Conservation (phyloP, 2,113 vertebrate genomes). For the Craseonycteris thonglongyai region DNA sequence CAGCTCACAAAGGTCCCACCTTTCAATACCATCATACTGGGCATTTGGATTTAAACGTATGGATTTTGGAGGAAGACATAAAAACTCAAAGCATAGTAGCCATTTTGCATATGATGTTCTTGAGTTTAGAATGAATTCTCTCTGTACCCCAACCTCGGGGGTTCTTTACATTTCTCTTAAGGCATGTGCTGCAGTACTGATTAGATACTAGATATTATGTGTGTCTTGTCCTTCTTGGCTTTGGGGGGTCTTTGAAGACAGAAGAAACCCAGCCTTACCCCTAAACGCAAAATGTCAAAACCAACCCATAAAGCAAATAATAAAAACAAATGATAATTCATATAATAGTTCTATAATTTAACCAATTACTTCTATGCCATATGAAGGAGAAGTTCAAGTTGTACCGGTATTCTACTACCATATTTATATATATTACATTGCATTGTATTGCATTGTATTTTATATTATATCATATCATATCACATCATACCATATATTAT, state of each 20-base stretch:
- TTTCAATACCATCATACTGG: neutral
- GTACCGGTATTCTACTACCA: neutral
- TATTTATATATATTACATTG: neutral
- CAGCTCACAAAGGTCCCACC: too few species aligned
- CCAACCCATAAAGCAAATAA: neutral
- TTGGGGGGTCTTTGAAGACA: neutral
- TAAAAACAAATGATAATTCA: neutral
- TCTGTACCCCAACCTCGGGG: neutral
- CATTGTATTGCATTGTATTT: too few species aligned
- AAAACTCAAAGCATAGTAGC: neutral
- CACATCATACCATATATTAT: too few species aligned
- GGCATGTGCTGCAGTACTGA: neutral
- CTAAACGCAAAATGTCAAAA: neutral
- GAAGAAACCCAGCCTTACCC: neutral
- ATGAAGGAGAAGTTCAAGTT: neutral
- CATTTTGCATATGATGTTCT: neutral
- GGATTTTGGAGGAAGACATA: neutral
- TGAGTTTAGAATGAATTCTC: neutral
- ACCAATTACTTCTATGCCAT: neutral
- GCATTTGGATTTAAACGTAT: neutral
- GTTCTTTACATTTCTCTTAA: neutral
- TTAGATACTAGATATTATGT: neutral
- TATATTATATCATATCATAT: too few species aligned
- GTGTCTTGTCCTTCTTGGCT: neutral
- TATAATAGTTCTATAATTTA: neutral